phyloP scores from a whole-genome alignment of 1,140 invertebrate genomes.

The Teleogryllus occipitalis region DNA sequence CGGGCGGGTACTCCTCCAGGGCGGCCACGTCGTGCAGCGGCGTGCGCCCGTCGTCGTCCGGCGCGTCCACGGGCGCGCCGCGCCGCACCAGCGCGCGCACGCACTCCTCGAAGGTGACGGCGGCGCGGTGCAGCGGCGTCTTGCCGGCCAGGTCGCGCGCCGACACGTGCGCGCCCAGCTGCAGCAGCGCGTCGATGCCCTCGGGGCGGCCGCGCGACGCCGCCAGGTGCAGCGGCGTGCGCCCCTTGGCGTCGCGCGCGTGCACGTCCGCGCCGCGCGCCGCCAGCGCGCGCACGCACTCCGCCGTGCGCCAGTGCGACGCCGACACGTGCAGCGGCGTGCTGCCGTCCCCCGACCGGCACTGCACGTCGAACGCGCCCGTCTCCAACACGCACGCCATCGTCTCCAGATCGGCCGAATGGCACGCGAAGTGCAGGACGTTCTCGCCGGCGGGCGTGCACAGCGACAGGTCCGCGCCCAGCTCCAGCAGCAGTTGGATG shows the following conservation, averaged over 20 bases:
- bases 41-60: conserved; percentile 41
- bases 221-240: neutral
- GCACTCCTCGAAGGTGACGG: no score
- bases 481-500: neutral
- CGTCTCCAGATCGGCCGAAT: neutral
- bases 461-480: neutral
- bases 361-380: neutral
- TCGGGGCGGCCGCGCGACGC: neutral
- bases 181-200: neutral
- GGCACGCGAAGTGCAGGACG: neutral
- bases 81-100: neutral
- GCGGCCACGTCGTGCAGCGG: conserved; percentile 68
- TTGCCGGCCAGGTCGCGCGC: neutral
- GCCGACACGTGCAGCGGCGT: neutral
- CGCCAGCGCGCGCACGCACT: neutral
- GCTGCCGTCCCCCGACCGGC: neutral
- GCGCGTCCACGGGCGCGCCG: neutral
- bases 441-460: conserved; percentile 34
- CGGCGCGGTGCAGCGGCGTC: conserved; percentile 8
- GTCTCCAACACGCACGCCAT: neutral
- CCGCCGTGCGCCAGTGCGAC: neutral
- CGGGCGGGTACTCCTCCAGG: conserved; percentile 54
- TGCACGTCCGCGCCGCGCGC: neutral
- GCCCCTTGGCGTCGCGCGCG: neutral
- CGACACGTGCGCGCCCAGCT: neutral